A percentile compares a stretch with the other conserved stretches of the same genome.
Conservation (phyloP, 92 coral and sea anemone genomes). For the Montipora capitata region DNA sequence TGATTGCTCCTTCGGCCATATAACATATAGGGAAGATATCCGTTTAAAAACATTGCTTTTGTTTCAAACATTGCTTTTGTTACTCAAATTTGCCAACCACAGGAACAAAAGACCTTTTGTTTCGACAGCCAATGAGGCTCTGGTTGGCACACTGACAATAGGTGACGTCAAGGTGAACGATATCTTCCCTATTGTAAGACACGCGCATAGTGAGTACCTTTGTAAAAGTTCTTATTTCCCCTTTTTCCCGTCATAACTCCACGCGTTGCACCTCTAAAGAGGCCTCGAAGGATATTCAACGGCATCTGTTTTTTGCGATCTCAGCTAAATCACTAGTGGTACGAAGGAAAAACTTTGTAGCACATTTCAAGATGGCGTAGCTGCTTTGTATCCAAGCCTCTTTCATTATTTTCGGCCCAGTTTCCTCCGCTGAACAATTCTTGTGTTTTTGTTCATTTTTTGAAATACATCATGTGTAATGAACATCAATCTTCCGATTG, state of each 20-base stretch:
- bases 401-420: not conserved
- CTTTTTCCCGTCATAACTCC: slow-evolving; percentile 96
- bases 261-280: slow-evolving; percentile 96
- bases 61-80: too few species aligned
- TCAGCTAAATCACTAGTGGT: not conserved
- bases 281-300: slow-evolving; percentile 85
- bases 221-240: slow-evolving; percentile 97
- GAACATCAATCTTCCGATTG: not conserved
- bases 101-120: too few species aligned
- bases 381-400: slow-evolving; percentile 50
- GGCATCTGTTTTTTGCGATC: slow-evolving; percentile 76
- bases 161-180: too few species aligned
- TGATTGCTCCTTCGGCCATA: too few species aligned
- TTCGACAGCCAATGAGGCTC: too few species aligned
- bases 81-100: too few species aligned
- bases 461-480: too few species aligned
- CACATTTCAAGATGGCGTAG: slow-evolving; percentile 33
- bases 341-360: not conserved
- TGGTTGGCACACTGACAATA: too few species aligned
- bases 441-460: too few species aligned
- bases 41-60: too few species aligned
- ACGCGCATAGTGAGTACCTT: slow-evolving; percentile 68
- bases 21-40: too few species aligned
- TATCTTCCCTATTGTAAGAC: too few species aligned
- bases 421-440: not conserved